Evolutionary conservation across 2,888 invertebrate species (phyloP).

Genomic region (Pocota personata): DNA sequence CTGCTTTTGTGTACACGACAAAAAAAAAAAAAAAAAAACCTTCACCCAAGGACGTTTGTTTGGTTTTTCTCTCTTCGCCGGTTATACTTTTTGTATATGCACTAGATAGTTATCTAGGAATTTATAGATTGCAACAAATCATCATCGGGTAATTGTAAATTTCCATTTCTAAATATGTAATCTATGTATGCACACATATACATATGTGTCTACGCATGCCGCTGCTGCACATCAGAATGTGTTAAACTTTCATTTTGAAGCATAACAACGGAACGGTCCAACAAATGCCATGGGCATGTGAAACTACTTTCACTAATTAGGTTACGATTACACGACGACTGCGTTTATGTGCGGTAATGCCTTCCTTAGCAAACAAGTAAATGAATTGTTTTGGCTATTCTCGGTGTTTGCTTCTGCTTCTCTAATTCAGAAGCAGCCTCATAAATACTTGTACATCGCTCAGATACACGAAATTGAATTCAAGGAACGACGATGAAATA

Average conservation of each 20-base stretch:
- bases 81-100: not conserved
- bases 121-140: not conserved
- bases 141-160: too few species aligned
- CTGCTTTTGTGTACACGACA: constrained; percentile 5
- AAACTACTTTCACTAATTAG: constrained; percentile 62
- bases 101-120: not conserved
- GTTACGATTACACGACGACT: constrained; percentile 47
- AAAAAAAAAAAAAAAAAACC: constrained; percentile 4
- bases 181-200: too few species aligned
- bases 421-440: not conserved
- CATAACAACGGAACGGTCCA: constrained; percentile 5
- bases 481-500: not conserved
- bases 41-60: constrained; percentile 57
- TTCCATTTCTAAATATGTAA: not conserved
- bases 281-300: constrained; percentile 43
- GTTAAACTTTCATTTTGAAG: constrained; percentile 33
- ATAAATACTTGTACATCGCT: not conserved
- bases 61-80: constrained; percentile 10
- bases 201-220: not conserved
- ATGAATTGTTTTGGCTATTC: constrained; percentile 20
- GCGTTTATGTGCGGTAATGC: constrained; percentile 37
- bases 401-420: not conserved
- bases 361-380: constrained; percentile 31
- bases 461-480: constrained; percentile 23
- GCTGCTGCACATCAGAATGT: constrained; percentile 19